Evolutionary conservation across 2,888 invertebrate species (phyloP).

Genomic region (Drosophila quasianomalipes): DNA sequence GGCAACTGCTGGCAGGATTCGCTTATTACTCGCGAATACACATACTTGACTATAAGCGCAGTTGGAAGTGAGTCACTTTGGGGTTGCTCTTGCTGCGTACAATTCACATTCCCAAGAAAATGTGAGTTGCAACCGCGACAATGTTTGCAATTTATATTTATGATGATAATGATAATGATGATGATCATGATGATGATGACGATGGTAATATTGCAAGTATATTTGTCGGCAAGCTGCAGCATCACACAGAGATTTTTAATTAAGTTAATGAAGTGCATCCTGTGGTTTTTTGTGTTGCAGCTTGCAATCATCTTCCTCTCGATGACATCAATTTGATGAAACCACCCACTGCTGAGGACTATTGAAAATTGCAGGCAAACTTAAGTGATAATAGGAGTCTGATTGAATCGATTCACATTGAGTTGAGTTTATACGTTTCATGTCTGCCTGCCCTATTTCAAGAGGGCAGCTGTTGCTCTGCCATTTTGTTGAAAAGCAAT

Average conservation of each 20-base stretch:
- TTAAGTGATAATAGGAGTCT: constrained; percentile 1
- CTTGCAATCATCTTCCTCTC: constrained; percentile 28
- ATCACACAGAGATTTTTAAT: constrained; percentile 66
- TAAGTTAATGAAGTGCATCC: constrained; percentile 78
- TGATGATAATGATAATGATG: constrained; percentile 12
- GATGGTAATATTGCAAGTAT: constrained; percentile 1
- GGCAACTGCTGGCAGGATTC: constrained; percentile 26
- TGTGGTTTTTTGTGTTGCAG: constrained; percentile 67
- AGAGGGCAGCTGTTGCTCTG: constrained; percentile 19
- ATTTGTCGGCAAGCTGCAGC: constrained; percentile 24
- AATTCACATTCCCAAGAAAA: constrained; percentile 22
- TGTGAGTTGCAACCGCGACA: constrained; percentile 32
- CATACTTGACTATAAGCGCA: constrained; percentile 52
- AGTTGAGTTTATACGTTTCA: background rate
- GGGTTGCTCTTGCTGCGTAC: constrained; percentile 58
- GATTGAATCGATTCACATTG: constrained; percentile 8
- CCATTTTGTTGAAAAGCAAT: constrained; percentile 28
- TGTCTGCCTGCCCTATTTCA: background rate
- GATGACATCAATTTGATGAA: constrained; percentile 29
- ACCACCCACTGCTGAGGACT: constrained; percentile 17
- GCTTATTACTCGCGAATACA: constrained; percentile 31
- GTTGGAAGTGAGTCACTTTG: constrained; percentile 72
- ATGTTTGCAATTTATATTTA: constrained; percentile 3
- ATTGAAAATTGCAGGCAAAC: constrained; percentile 22
- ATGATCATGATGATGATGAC: background rate